A percentile compares a stretch with the other conserved stretches of the same genome.
Conservation (phyloP, 2,888 invertebrate genomes). For the Lasioglossum marginatum region DNA sequence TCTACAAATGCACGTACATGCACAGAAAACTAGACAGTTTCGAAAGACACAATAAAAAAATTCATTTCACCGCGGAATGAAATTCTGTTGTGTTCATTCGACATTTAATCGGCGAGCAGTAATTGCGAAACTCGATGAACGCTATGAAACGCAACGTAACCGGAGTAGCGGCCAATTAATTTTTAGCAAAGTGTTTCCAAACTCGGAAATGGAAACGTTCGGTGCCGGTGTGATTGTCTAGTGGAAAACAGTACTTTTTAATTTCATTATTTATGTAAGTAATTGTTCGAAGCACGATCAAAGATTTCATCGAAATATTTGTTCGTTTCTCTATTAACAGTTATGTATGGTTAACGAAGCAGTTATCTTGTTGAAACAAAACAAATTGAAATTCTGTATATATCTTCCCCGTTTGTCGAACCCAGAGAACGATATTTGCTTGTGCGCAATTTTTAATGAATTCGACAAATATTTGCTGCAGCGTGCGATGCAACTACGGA, state of each 20-base stretch:
- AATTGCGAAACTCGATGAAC: neutral
- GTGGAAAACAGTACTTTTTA: neutral
- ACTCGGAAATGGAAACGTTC: neutral
- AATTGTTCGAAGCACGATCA: no score
- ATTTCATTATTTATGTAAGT: no score
- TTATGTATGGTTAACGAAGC: no score
- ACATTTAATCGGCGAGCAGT: neutral
- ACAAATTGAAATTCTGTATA: no score
- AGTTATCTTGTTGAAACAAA: no score
- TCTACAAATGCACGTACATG: neutral
- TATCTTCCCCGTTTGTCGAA: no score
- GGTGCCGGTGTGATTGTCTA: neutral
- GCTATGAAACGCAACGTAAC: neutral
- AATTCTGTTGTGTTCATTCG: neutral
- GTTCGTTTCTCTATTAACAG: no score
- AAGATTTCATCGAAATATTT: no score
- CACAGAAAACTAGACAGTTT: neutral
- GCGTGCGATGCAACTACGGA: no score
- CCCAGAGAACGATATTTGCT: no score
- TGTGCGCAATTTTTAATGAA: no score
- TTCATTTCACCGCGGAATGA: neutral
- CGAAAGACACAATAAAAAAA: neutral
- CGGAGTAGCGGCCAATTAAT: neutral
- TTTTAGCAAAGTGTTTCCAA: neutral
- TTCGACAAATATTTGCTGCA: no score